Evolutionary conservation across 1,140 invertebrate species (phyloP).

Genomic region (Riptortus pedestris): DNA sequence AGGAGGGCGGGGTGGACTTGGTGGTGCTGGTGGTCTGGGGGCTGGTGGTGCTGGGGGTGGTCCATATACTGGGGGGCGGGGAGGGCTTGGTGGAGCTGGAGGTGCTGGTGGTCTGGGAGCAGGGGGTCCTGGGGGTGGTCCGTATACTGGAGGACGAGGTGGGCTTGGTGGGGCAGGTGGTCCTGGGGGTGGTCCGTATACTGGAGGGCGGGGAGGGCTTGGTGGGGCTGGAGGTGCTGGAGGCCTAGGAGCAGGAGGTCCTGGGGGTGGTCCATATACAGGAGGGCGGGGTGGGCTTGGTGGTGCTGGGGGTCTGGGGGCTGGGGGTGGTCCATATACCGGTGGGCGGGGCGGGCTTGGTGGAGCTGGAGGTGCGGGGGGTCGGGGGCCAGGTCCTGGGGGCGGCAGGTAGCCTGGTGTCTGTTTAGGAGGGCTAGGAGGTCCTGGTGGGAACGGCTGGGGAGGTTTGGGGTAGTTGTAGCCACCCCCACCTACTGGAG

Average conservation of each 20-base stretch:
- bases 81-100: too few relatives aligned
- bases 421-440: too few relatives aligned
- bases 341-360: too few relatives aligned
- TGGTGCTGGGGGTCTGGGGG: neutral
- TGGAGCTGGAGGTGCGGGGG: neutral
- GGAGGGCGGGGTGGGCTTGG: neutral
- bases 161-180: neutral
- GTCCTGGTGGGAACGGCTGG: too few relatives aligned
- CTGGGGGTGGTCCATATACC: too few relatives aligned
- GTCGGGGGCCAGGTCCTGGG: neutral
- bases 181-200: slow-evolving; percentile 6
- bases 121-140: neutral
- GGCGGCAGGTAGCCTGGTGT: neutral
- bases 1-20: neutral
- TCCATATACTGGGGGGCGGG: neutral
- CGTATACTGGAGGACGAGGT: slow-evolving; percentile 2
- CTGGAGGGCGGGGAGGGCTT: too few relatives aligned
- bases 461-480: too few relatives aligned
- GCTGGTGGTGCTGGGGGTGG: neutral
- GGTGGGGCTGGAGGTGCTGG: too few relatives aligned
- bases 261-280: too few relatives aligned
- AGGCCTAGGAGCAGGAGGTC: too few relatives aligned
- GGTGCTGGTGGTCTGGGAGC: neutral
- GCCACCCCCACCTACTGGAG: too few relatives aligned
- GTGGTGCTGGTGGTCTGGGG: slow-evolving; percentile 12